These are phyloP conservation scores for Chymomyza caudatula DNA, from an alignment of 2,888 invertebrate species.

Conservation along the genomic window DNA sequence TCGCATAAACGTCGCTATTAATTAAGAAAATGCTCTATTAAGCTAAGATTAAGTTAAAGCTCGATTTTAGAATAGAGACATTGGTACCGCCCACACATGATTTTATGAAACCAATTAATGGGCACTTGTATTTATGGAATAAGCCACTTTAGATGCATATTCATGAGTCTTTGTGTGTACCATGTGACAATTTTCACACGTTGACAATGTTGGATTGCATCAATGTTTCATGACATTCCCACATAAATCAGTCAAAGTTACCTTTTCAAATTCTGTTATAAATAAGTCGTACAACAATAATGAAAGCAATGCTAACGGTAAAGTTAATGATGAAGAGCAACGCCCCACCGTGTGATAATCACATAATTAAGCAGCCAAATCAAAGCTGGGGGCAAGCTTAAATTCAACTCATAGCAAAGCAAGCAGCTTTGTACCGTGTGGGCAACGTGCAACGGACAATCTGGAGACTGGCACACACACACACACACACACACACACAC, in stretches of 20 bases:
- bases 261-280: neutral
- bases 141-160: neutral
- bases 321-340: constrained; percentile 18
- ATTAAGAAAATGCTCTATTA: too few relatives aligned
- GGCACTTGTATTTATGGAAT: too few relatives aligned
- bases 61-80: too few relatives aligned
- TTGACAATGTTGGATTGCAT: neutral
- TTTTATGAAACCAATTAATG: neutral
- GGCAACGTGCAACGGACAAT: too few relatives aligned
- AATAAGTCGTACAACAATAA: neutral
- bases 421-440: too few relatives aligned
- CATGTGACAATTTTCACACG: neutral
- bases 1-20: too few relatives aligned
- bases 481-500: too few relatives aligned
- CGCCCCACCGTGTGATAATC: neutral
- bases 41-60: too few relatives aligned
- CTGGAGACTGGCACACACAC: too few relatives aligned
- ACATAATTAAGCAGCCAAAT: neutral
- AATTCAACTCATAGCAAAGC: too few relatives aligned
- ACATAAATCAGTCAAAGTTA: neutral
- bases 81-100: too few relatives aligned
- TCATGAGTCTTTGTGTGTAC: neutral
- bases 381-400: neutral
- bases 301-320: constrained; percentile 38
- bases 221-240: neutral